phyloP scores from a whole-genome alignment of 2,797 vertebrate species.

The Sebastiscus albofasciatus region DNA sequence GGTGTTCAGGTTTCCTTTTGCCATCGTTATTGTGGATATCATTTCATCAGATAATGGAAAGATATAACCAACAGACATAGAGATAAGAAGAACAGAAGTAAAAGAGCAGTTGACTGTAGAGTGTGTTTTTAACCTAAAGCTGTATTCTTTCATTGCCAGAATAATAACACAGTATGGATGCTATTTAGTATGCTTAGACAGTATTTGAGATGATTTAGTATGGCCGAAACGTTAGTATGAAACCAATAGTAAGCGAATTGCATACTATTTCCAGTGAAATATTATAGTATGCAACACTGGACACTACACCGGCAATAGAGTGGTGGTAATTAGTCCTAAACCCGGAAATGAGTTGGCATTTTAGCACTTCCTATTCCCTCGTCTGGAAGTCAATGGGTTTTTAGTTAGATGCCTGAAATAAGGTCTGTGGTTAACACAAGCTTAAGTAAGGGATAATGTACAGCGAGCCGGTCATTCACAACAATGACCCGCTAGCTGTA shows the following conservation, averaged over 20 bases:
- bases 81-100: not conserved
- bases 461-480: too few relatives aligned
- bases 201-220: too few relatives aligned
- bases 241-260: not conserved
- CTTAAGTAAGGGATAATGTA: too few relatives aligned
- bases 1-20: constrained; percentile 6
- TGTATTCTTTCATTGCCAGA: not conserved
- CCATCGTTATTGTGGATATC: not conserved
- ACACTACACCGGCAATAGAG: not conserved
- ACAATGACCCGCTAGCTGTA: too few relatives aligned
- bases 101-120: not conserved
- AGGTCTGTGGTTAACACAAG: too few relatives aligned
- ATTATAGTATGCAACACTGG: not conserved
- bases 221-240: not conserved
- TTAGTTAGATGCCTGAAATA: too few relatives aligned
- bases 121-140: not conserved
- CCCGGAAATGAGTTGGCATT: too few relatives aligned
- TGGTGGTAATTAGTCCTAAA: too few relatives aligned
- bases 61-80: not conserved
- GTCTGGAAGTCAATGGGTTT: too few relatives aligned
- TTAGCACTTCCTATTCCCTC: too few relatives aligned
- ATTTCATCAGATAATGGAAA: not conserved
- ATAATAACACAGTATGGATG: not conserved
- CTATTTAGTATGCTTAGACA: too few relatives aligned
- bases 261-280: not conserved